These are phyloP conservation scores for Myopa tessellatipennis DNA, from an alignment of 2,888 invertebrate genomes.

Conservation along the genomic window DNA sequence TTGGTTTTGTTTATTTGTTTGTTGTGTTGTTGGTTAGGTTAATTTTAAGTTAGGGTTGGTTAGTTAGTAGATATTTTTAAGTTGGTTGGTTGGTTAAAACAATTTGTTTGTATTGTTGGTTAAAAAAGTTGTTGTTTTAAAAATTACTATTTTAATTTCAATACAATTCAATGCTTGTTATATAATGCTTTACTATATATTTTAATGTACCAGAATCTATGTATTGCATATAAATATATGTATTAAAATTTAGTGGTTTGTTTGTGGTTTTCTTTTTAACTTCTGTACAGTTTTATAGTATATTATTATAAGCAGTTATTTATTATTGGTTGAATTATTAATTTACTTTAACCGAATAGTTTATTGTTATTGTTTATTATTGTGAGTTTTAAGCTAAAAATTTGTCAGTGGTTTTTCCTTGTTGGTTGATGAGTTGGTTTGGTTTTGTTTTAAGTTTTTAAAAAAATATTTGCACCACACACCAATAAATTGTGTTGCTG, in stretches of 20 bases:
- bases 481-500: neutral
- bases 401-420: slow-evolving; percentile 44
- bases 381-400: neutral
- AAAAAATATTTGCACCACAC: slow-evolving; percentile 30
- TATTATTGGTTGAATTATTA: slow-evolving; percentile 27
- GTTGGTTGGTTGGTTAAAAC: slow-evolving; percentile 59
- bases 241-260: slow-evolving; percentile 48
- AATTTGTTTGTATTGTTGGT: slow-evolving; percentile 30
- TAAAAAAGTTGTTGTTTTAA: slow-evolving; percentile 10
- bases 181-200: slow-evolving; percentile 39
- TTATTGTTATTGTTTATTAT: neutral
- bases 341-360: slow-evolving; percentile 1
- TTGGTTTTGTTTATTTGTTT: slow-evolving; percentile 41
- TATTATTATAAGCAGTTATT: slow-evolving; percentile 17
- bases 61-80: slow-evolving; percentile 54
- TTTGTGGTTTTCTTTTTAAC: neutral
- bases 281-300: slow-evolving; percentile 20
- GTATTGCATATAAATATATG: neutral
- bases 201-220: slow-evolving; percentile 1
- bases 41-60: slow-evolving; percentile 59
- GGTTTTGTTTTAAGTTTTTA: slow-evolving; percentile 45
- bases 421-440: slow-evolving; percentile 37
- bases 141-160: slow-evolving; percentile 16
- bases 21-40: slow-evolving; percentile 49
- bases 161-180: slow-evolving; percentile 65